phyloP scores from a whole-genome alignment of 2,797 vertebrate genomes.

The Synaphobranchus kaupii region DNA sequence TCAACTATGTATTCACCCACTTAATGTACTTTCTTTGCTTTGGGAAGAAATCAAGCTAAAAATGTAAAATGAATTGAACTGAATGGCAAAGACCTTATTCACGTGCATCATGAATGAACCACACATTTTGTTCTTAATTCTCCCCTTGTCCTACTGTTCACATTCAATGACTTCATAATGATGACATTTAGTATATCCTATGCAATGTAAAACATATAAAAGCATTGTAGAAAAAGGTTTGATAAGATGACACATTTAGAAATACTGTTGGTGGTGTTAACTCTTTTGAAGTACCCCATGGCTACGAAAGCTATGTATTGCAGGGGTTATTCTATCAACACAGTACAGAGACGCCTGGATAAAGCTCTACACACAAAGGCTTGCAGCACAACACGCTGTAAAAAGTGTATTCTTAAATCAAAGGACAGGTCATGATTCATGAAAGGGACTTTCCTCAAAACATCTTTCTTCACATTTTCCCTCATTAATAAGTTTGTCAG shows the following conservation, averaged over 20 bases:
- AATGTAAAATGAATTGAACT: not conserved
- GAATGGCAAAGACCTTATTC: not conserved
- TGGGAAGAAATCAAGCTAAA: not conserved
- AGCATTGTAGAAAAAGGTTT: not conserved
- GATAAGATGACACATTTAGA: not conserved
- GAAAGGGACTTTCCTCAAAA: not conserved
- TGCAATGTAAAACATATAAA: not conserved
- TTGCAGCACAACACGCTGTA: not conserved
- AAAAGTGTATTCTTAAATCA: not conserved
- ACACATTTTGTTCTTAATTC: not conserved
- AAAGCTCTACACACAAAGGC: not conserved
- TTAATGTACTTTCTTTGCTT: not conserved
- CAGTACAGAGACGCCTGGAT: not conserved
- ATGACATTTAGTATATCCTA: not conserved
- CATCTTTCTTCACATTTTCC: not conserved
- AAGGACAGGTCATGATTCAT: not conserved
- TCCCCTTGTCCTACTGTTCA: not conserved
- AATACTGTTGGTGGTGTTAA: not conserved
- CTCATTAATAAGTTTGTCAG: not conserved
- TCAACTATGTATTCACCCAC: not conserved
- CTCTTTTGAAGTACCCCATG: not conserved
- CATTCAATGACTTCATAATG: not conserved
- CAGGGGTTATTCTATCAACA: not conserved
- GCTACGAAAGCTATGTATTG: not conserved
- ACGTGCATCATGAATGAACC: not conserved